phyloP scores from a whole-genome alignment of 2,113 vertebrate genomes.

The Panthera leo region DNA sequence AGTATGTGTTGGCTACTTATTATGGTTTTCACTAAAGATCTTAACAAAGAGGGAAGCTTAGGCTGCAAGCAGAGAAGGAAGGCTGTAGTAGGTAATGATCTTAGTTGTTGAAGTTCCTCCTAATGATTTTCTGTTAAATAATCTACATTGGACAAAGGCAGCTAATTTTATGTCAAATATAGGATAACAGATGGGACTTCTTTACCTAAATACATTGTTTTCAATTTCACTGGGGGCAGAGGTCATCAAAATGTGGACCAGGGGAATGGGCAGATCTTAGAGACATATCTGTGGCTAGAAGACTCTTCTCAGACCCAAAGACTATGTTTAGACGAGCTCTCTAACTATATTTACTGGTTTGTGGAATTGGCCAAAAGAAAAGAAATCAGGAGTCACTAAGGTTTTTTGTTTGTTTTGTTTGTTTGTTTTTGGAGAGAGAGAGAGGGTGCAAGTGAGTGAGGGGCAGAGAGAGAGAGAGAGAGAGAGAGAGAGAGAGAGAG shows the following conservation, averaged over 20 bases:
- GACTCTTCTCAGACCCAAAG: background rate
- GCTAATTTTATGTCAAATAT: background rate
- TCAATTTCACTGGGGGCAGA: background rate
- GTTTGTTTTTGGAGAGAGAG: no score
- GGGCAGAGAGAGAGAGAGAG: no score
- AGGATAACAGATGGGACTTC: background rate
- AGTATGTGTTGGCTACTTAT: background rate
- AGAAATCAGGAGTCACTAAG: background rate
- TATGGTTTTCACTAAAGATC: constrained; percentile 4
- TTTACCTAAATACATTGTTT: constrained; percentile 15
- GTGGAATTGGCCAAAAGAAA: background rate
- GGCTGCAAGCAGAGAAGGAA: constrained; percentile 9
- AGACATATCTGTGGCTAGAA: background rate
- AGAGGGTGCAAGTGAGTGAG: no score
- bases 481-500: no score
- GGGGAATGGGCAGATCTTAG: background rate
- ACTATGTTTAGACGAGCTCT: background rate
- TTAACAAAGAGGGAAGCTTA: background rate
- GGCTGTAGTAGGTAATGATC: background rate
- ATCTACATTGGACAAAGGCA: background rate
- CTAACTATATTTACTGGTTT: background rate
- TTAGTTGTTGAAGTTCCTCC: background rate
- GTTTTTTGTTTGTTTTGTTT: no score
- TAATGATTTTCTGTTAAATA: background rate
- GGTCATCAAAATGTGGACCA: background rate